Conservation (phyloP, 1,140 invertebrate genomes). For the Epicauta chinensis region DNA sequence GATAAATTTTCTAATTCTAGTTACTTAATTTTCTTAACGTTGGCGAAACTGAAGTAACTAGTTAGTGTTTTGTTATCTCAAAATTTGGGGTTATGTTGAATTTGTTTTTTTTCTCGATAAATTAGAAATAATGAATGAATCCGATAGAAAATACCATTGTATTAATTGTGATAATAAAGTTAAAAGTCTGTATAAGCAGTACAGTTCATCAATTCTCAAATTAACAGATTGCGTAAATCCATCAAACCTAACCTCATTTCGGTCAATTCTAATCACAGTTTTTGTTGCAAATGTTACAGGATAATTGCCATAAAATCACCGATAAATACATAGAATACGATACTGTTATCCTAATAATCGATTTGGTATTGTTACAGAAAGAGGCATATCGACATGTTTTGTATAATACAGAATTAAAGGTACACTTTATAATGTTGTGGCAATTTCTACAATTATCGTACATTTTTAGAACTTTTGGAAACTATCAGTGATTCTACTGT, state of each 20-base stretch:
- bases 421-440: conserved; percentile 32
- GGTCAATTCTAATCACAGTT: conserved; percentile 6
- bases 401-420: conserved; percentile 67
- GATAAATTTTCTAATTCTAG: too few relatives aligned
- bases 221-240: conserved; percentile 64
- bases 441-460: conserved; percentile 18
- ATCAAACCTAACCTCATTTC: conserved; percentile 6
- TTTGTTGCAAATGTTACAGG: conserved; percentile 48
- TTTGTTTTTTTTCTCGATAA: too few relatives aligned
- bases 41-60: too few relatives aligned
- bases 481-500: conserved; percentile 49
- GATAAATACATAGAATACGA: conserved; percentile 91
- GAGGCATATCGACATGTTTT: conserved; percentile 77
- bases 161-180: conserved; percentile 60
- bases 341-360: conserved; percentile 73
- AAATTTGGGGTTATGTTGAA: too few relatives aligned
- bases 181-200: conserved; percentile 57
- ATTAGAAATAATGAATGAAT: conserved; percentile 1
- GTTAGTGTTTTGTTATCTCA: too few relatives aligned
- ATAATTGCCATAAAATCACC: conserved; percentile 61
- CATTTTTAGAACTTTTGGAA: conserved; percentile 55
- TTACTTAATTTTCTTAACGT: too few relatives aligned
- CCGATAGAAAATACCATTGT: conserved; percentile 46
- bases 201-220: conserved; percentile 62
- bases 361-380: conserved; percentile 69